A percentile compares a stretch with the other conserved stretches of the same genome.
Evolutionary conservation across 1,140 invertebrate species (phyloP).

Genomic region (Drosophila carrolli): DNA sequence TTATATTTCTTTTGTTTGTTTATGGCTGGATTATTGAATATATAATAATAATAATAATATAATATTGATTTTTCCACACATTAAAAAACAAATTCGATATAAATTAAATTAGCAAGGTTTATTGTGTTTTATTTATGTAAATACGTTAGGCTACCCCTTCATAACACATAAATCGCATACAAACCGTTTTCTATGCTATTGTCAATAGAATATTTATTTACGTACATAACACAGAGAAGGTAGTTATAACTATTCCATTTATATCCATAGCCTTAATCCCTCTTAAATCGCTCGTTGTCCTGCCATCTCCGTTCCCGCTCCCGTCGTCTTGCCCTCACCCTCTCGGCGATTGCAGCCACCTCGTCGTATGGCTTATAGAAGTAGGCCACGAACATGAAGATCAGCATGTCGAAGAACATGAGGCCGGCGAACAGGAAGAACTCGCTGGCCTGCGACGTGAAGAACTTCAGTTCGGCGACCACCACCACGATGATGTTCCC

Average conservation of each 20-base stretch:
- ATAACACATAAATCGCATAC: no score
- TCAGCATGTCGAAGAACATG: conserved; percentile 92
- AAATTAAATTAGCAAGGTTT: no score
- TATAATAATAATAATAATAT: no score
- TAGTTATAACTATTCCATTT: no score
- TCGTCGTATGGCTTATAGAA: conserved; percentile 86
- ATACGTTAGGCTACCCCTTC: no score
- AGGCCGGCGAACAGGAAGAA: conserved; percentile 94
- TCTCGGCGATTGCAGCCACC: conserved; percentile 12
- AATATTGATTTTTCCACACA: background rate
- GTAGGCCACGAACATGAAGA: conserved; percentile 92
- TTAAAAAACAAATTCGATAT: no score
- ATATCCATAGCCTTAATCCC: background rate
- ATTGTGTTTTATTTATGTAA: no score
- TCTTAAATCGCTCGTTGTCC: background rate
- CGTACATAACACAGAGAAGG: background rate
- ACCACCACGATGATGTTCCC: conserved; percentile 97
- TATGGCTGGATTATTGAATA: background rate
- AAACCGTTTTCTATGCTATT: background rate
- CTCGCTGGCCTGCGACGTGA: conserved; percentile 87
- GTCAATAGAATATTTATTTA: background rate
- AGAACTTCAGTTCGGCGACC: conserved; percentile 86
- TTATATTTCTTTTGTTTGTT: background rate
- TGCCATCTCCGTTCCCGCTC: conserved; percentile 12
- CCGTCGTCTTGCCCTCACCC: background rate